These are phyloP conservation scores for Pseudocheirus occidentalis DNA, from an alignment of 2,797 vertebrate species.

Conservation along the genomic window DNA sequence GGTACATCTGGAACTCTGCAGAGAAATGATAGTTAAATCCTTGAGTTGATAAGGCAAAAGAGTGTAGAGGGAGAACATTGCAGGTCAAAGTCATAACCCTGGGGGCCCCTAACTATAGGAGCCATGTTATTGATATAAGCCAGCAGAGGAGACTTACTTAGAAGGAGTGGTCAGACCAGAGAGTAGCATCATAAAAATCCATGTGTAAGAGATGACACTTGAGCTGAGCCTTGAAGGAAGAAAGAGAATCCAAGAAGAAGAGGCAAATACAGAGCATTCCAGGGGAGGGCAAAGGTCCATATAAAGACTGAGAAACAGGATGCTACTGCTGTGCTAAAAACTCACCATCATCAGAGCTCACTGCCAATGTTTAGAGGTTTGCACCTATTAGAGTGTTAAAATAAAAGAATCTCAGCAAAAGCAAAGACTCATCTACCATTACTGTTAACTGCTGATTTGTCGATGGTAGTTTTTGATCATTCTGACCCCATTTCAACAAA, in stretches of 20 bases:
- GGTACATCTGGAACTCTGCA: not conserved
- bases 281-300: not conserved
- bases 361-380: not conserved
- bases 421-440: too few relatives aligned
- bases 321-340: not conserved
- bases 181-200: not conserved
- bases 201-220: not conserved
- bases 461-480: too few relatives aligned
- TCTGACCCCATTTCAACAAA: too few relatives aligned
- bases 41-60: not conserved
- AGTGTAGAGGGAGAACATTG: not conserved
- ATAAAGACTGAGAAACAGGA: not conserved
- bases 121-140: not conserved
- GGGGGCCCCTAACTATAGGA: not conserved
- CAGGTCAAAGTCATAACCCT: not conserved
- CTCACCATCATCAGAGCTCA: not conserved
- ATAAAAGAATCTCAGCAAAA: not conserved
- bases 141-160: not conserved
- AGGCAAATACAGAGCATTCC: not conserved
- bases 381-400: not conserved
- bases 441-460: too few relatives aligned
- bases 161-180: not conserved
- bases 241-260: not conserved
- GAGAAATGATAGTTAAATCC: not conserved
- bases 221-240: not conserved